Percentiles rank a stretch among this genome's conserved stretches.
Evolutionary conservation across 2,888 invertebrate species (phyloP).

Genomic region (Ommatoiulus sabulosus): DNA sequence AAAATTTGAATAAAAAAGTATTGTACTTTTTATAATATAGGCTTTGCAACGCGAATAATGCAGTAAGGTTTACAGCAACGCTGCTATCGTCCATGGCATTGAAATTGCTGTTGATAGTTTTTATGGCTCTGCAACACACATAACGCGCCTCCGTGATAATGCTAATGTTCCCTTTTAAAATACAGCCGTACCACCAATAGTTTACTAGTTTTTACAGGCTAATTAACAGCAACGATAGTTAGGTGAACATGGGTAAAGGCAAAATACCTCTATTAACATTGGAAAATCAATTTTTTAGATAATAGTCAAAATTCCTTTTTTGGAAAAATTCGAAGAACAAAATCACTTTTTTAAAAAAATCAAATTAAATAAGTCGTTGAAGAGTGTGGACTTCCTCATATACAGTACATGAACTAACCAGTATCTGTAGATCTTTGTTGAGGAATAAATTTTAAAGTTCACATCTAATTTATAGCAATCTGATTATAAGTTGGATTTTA

Average conservation of each 20-base stretch:
- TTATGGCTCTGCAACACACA: neutral
- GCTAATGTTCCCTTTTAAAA: neutral
- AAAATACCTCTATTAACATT: neutral
- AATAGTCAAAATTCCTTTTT: neutral
- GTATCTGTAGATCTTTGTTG: neutral
- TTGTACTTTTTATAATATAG: constrained; percentile 47
- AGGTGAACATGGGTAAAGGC: constrained; percentile 5
- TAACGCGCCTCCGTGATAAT: neutral
- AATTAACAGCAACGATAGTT: constrained; percentile 41
- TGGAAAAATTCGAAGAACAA: too few species aligned
- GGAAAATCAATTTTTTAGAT: neutral
- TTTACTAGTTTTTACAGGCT: neutral
- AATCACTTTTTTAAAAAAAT: neutral
- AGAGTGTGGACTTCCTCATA: neutral
- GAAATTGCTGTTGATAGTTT: constrained; percentile 10
- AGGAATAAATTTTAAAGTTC: neutral
- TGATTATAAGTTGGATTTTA: neutral
- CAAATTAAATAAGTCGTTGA: neutral
- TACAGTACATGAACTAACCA: neutral
- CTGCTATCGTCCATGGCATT: neutral
- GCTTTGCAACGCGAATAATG: constrained; percentile 14
- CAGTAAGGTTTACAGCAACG: neutral
- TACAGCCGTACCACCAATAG: neutral
- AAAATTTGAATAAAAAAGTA: constrained; percentile 44
- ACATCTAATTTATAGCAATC: too few species aligned